Evolutionary conservation across 2,113 vertebrate genomes (phyloP), one percentile per base, ranked within the genome.

Genomic region (Onychostoma macrolepis): DNA sequence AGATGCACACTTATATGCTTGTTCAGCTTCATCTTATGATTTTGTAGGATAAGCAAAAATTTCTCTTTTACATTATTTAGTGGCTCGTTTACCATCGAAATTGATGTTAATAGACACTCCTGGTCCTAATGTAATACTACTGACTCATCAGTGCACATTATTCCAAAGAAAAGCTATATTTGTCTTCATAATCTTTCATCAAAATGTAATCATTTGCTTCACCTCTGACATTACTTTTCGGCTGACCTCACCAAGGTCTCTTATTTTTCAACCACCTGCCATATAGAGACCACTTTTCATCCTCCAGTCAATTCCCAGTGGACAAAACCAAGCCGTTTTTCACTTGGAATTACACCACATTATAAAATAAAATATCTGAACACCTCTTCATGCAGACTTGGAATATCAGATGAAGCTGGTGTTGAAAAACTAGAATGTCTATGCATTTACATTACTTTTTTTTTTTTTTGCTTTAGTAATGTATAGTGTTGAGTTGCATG

Each of bases 181-280:
- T 78, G 76, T 78, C 76, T 50, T 53, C n/a, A 33, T 53, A 53
- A 53, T 78, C 76, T 78, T 78, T 78, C 76, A 50, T 78, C 76
- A 50, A 78, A 78, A 78, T 53, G 76, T 53, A 78, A 78, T 78
- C 26, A 53, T 78, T 78, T 78, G 48, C 26, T 78, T 78, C 76
- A 78, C 76, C 76, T 78, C 48, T 78, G 76, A 53, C 76, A 78
- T 78, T 78, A 78, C 30, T 78, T 74, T 78, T 53, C 6, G 1
- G 17, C 48, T 78, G 76, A 78, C 76, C 76, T 78, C 76, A 50
- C 43, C 26, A 2, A 78, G 76, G 45, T 48, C 48, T 78, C 43
- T 53, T 30, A 78, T 78, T 78, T 78, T 50, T 33, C 76, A 78
- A 10, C 48, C 76, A 78, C 76, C 45, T 78, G 58, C 56, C 58